Evolutionary conservation across 2,797 vertebrate genomes (phyloP).

Genomic region (Pogoniulus pusillus): DNA sequence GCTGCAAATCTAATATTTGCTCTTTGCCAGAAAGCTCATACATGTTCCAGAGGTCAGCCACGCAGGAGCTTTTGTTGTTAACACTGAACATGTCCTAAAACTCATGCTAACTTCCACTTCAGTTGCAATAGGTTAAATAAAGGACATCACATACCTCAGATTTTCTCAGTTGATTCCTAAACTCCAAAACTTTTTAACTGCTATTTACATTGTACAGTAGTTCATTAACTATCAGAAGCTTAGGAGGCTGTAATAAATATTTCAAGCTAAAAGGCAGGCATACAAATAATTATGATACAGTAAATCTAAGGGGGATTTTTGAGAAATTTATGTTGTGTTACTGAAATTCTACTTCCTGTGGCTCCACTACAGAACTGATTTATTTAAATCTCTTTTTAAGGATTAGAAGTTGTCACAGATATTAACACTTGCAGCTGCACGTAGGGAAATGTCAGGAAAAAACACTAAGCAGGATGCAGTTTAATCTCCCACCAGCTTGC

Average conservation of each 20-base stretch:
- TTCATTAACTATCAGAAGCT: not conserved
- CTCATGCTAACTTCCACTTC: not conserved
- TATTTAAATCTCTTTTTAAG: slow-evolving; percentile 31
- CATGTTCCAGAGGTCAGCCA: not conserved
- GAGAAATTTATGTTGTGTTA: not conserved
- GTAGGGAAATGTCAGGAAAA: slow-evolving; percentile 38
- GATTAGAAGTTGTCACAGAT: slow-evolving; percentile 23
- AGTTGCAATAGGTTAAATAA: not conserved
- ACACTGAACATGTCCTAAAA: not conserved
- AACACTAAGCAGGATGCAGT: slow-evolving; percentile 6
- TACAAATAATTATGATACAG: not conserved
- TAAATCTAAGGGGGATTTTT: not conserved
- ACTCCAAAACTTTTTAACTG: not conserved
- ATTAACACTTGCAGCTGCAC: slow-evolving; percentile 7
- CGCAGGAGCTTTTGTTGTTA: not conserved
- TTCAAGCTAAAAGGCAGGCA: not conserved
- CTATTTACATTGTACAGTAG: not conserved
- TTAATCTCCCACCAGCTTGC: slow-evolving; percentile 31
- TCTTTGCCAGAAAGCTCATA: not conserved
- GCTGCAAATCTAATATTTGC: not conserved
- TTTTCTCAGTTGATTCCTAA: not conserved
- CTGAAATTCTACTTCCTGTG: not conserved
- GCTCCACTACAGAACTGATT: not conserved
- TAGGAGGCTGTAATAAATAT: not conserved
- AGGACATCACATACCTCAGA: not conserved